Evolutionary conservation across 2,888 invertebrate species (phyloP), one percentile per base, ranked within the genome.

Genomic region (Drosophila quinaria): DNA sequence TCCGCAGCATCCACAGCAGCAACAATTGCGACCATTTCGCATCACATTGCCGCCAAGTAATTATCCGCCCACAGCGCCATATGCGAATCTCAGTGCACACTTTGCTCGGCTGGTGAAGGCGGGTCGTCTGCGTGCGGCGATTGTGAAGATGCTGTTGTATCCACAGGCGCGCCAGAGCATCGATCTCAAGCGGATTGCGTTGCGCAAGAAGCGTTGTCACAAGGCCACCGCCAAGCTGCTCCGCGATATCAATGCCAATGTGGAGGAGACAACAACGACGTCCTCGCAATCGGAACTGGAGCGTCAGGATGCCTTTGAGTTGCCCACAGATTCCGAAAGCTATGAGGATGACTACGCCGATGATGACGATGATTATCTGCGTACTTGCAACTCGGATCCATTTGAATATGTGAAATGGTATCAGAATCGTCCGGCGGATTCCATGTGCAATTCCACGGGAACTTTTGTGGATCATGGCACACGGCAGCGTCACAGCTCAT

Each of bases 21-120:
- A 37, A 3, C 25, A 54, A 22, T 44, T 55, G 39, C 67, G 59
- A 9, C 49, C 61, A 1, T 47, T 46, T 6, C 81, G 84, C 58
- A 70, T 95, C 81, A 95, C 95, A 60, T 93, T 95, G 88, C 96
- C 96, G 75, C 95, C 96, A 77, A 94, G 95, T 93, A 95, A 95
- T 93, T 96, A 95, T 93, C 96, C 95, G 90, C 94, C 95, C 86
- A 95, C 96, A 79, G 95, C 96, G 54, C 97, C 97, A 29, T 97
- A 96, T 92, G 95, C 96, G 80, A 95, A 95, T 75, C 94, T 97
- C 74, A 96, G 96, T 46, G 95, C 95, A 91, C 95, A 95, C 92
- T 97, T 96, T 91, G 95, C 96, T 73, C 95, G 95, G 90, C 94
- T 96, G 65, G 96, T 97, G 37, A 95, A 95, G 91, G 94, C 95